Conservation (phyloP, 2,113 vertebrate genomes). For the Numida meleagris region DNA sequence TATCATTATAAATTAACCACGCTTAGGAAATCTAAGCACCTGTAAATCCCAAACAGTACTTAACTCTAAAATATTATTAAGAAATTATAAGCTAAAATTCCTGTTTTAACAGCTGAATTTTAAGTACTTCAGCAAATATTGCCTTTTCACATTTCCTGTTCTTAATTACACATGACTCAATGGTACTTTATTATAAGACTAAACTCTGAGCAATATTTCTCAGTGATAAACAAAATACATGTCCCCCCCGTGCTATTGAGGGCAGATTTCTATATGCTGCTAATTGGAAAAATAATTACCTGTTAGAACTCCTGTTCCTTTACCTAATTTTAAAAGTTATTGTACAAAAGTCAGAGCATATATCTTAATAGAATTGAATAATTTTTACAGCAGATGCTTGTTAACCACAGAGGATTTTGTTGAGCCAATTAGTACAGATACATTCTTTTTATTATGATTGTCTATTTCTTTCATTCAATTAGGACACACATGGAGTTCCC, state of each 20-base stretch:
- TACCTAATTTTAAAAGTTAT: not conserved
- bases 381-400: slow-evolving; percentile 9
- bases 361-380: not conserved
- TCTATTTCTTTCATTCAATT: slow-evolving; percentile 24
- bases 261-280: not conserved
- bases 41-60: slow-evolving; percentile 55
- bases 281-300: slow-evolving; percentile 50
- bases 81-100: slow-evolving; percentile 63
- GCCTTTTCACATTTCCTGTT: slow-evolving; percentile 69
- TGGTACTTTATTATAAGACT: slow-evolving; percentile 54
- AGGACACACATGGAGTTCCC: not conserved
- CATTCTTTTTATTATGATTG: not conserved
- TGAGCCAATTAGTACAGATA: not conserved
- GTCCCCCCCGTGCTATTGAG: not conserved
- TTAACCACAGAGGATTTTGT: slow-evolving; percentile 1
- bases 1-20: slow-evolving; percentile 68
- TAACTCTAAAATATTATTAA: slow-evolving; percentile 57
- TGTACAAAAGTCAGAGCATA: slow-evolving; percentile 10
- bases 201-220: slow-evolving; percentile 55
- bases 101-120: slow-evolving; percentile 76
- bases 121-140: slow-evolving; percentile 67
- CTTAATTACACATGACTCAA: slow-evolving; percentile 67
- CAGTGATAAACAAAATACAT: slow-evolving; percentile 58
- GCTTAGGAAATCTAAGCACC: slow-evolving; percentile 67
- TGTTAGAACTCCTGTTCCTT: slow-evolving; percentile 8